Conservation (phyloP, 2,113 vertebrate species). For the Lethenteron reissneri region DNA sequence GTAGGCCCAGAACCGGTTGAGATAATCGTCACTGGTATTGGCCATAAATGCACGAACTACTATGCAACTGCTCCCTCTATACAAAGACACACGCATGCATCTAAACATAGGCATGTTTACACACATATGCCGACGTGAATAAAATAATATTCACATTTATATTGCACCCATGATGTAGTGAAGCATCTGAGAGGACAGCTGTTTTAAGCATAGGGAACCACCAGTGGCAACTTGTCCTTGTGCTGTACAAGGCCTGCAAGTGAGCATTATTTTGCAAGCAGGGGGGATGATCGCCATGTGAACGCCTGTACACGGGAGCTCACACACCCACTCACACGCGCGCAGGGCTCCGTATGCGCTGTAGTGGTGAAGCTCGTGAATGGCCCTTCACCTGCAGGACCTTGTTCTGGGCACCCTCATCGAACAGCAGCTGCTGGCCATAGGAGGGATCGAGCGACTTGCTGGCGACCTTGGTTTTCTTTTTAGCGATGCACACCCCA, state of each 20-base stretch:
- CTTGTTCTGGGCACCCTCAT: slow-evolving; percentile 80
- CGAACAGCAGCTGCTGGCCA: slow-evolving; percentile 87
- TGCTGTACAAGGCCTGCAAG: neutral
- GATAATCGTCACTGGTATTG: neutral
- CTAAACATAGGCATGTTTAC: neutral
- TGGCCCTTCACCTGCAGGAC: slow-evolving; percentile 60
- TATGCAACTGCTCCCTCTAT: neutral
- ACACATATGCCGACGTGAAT: neutral
- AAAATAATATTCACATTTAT: neutral
- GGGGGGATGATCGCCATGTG: neutral
- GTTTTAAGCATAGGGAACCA: neutral
- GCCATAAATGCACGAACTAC: neutral
- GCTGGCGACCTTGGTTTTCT: slow-evolving; percentile 88
- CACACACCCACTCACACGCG: slow-evolving; percentile 1
- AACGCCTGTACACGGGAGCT: neutral
- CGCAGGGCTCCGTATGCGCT: neutral
- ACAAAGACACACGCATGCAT: neutral
- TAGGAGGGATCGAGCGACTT: slow-evolving; percentile 89
- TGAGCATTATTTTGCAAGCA: neutral
- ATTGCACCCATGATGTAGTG: neutral
- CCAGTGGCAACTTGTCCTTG: neutral
- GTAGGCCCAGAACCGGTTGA: neutral
- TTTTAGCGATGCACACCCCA: slow-evolving; percentile 70
- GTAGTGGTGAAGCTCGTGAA: neutral
- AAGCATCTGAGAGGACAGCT: too few species aligned